phyloP scores from a whole-genome alignment of 2,113 vertebrate genomes.

The Mesoclemmys tuberculata region DNA sequence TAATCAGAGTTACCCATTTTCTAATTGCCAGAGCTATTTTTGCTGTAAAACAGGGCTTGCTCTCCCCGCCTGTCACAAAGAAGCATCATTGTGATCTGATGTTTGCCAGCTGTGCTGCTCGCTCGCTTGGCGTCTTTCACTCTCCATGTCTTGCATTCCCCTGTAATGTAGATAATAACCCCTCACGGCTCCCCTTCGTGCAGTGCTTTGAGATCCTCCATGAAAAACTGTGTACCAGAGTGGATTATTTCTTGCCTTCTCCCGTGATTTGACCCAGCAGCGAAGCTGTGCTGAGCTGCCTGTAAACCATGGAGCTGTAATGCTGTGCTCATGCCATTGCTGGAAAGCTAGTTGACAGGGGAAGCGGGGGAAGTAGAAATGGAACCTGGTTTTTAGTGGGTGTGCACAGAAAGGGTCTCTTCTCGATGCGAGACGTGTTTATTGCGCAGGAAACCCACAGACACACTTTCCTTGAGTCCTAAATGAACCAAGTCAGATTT shows the following conservation, averaged over 20 bases:
- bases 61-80: too few species aligned
- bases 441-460: conserved; percentile 3
- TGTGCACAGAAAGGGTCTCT: not conserved
- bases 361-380: not conserved
- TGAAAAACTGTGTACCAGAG: accelerated
- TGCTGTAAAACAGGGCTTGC: not conserved
- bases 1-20: not conserved
- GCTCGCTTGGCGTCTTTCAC: too few species aligned
- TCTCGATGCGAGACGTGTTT: accelerated
- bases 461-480: conserved; percentile 29
- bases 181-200: accelerated
- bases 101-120: too few species aligned
- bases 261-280: accelerated
- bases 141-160: not conserved
- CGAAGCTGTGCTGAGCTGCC: accelerated
- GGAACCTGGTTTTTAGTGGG: not conserved
- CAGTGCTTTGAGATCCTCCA: not conserved
- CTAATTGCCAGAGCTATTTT: too few species aligned
- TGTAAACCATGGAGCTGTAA: accelerated
- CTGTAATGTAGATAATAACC: not conserved
- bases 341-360: accelerated
- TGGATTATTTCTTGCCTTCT: not conserved
- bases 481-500: not conserved
- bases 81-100: too few species aligned
- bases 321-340: accelerated